These are phyloP conservation scores for Deroplatys truncata DNA, from an alignment of 2,888 invertebrate genomes.

Conservation along the genomic window DNA sequence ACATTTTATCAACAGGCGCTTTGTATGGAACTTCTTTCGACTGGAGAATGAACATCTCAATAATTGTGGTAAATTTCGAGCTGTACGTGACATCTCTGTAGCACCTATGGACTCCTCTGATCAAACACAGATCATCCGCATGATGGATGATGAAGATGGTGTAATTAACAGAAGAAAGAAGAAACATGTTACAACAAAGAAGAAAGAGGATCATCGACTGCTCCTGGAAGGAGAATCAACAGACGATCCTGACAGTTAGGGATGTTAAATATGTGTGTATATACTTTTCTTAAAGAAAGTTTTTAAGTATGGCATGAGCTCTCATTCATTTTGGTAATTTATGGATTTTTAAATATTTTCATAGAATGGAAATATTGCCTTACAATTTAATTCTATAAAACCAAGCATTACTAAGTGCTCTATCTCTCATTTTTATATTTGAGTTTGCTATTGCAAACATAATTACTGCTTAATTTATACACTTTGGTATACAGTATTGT, in stretches of 20 bases:
- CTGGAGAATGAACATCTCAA: conserved; percentile 86
- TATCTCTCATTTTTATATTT: neutral
- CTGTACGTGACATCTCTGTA: conserved; percentile 79
- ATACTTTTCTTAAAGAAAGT: neutral
- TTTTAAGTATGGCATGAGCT: neutral
- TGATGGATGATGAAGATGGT: conserved; percentile 58
- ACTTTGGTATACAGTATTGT: neutral
- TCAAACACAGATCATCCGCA: conserved; percentile 54
- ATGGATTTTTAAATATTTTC: neutral
- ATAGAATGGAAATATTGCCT: neutral
- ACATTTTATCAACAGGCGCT: conserved; percentile 48
- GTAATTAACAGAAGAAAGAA: conserved; percentile 46
- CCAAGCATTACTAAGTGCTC: neutral
- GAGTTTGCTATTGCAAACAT: neutral
- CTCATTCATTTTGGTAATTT: neutral
- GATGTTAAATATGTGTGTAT: neutral
- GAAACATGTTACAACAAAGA: conserved; percentile 33
- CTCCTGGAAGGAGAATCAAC: conserved; percentile 29
- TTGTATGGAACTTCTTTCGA: conserved; percentile 88
- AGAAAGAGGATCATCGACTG: conserved; percentile 33
- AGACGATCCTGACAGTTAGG: conserved; percentile 29
- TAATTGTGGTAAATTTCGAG: conserved; percentile 85
- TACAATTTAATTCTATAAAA: neutral
- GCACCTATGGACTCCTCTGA: conserved; percentile 73
- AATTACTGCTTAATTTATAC: neutral